phyloP scores from a whole-genome alignment of 2,797 vertebrate genomes.

The Tokudaia tokunoshimensis region DNA sequence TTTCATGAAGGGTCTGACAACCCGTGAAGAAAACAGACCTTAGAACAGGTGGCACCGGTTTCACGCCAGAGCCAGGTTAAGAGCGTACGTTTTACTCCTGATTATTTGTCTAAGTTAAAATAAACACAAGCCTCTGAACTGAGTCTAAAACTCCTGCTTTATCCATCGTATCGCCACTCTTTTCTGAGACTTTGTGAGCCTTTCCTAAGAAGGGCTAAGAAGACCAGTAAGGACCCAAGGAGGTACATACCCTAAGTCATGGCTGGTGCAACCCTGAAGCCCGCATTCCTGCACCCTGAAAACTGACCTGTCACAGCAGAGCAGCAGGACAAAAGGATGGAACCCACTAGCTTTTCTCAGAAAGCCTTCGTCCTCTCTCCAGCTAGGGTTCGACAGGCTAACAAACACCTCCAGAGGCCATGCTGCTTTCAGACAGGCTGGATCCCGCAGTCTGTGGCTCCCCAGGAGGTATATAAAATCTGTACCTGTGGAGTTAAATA shows the following conservation, averaged over 20 bases:
- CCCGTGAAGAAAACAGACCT: slow-evolving; percentile 32
- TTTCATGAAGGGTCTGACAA: slow-evolving; percentile 59
- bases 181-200: background rate
- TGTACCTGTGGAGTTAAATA: background rate
- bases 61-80: background rate
- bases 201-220: background rate
- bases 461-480: background rate
- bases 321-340: background rate
- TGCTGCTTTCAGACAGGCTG: background rate
- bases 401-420: background rate
- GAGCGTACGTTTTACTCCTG: background rate
- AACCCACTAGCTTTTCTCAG: background rate
- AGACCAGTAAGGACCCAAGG: background rate
- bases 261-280: background rate
- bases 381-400: background rate
- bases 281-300: background rate
- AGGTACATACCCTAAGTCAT: background rate
- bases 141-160: slow-evolving; percentile 42
- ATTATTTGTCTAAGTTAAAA: slow-evolving; percentile 80
- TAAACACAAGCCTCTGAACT: slow-evolving; percentile 65
- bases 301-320: background rate
- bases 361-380: background rate
- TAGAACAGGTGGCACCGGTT: slow-evolving; percentile 60
- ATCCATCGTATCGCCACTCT: background rate
- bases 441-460: background rate